Percentiles rank a stretch among this genome's conserved stretches.
These are phyloP conservation scores for Chaetorhynchus papuensis DNA, from an alignment of 2,113 vertebrate genomes.

Conservation along the genomic window DNA sequence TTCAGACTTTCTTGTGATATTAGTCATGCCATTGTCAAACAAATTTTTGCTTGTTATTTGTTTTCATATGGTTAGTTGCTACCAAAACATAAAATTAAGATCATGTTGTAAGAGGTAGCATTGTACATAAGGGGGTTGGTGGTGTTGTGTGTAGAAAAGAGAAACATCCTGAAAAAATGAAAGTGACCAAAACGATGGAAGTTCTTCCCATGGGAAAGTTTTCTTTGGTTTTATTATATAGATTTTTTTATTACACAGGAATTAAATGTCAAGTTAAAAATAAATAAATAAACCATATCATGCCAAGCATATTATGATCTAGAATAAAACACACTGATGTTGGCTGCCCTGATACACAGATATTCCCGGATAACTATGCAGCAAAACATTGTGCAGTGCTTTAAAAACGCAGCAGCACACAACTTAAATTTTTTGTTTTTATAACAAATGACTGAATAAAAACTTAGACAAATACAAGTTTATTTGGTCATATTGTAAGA, in stretches of 20 bases:
- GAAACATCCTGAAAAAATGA: not conserved
- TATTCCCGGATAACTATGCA: not conserved
- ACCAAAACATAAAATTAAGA: not conserved
- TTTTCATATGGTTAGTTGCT: not conserved
- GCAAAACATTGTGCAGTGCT: not conserved
- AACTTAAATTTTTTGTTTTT: not conserved
- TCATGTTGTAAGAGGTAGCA: not conserved
- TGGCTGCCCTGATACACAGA: not conserved
- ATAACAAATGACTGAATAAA: not conserved
- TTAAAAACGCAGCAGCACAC: not conserved
- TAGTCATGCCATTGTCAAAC: not conserved
- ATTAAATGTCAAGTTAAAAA: not conserved
- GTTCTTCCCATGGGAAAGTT: not conserved
- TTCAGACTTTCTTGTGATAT: not conserved
- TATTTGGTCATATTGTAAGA: not conserved
- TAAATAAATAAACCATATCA: not conserved
- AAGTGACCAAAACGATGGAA: not conserved
- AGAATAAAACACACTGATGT: not conserved
- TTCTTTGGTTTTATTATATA: not conserved
- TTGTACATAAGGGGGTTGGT: not conserved
- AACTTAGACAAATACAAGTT: not conserved
- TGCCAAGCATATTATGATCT: not conserved
- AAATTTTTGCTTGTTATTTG: not conserved
- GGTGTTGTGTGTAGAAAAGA: not conserved
- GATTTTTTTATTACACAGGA: not conserved